Evolutionary conservation across 2,797 vertebrate species (phyloP).

Genomic region (Holocentrus rufus): DNA sequence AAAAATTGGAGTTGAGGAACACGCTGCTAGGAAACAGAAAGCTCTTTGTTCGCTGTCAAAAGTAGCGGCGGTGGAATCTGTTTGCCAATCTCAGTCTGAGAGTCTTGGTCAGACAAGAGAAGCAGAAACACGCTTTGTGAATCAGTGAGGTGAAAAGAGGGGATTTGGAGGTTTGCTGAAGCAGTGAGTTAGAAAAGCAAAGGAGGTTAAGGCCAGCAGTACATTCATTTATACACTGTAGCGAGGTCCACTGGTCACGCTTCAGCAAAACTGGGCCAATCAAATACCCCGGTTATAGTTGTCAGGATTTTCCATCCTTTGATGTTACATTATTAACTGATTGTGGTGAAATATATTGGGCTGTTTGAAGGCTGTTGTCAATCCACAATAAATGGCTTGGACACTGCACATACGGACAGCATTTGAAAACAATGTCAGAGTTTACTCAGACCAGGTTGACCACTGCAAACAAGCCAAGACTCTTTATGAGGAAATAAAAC

Average conservation of each 20-base stretch:
- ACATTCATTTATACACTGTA: conserved; percentile 14
- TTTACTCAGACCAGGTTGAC: conserved; percentile 28
- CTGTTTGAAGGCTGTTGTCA: conserved; percentile 19
- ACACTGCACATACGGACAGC: not conserved
- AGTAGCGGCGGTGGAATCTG: conserved; percentile 13
- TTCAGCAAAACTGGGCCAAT: conserved; percentile 50
- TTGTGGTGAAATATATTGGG: not conserved
- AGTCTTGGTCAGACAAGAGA: conserved; percentile 5
- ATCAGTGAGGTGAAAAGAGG: conserved; percentile 39
- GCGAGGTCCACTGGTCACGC: conserved; percentile 11
- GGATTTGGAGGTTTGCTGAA: conserved; percentile 35
- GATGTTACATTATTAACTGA: not conserved
- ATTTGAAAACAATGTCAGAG: conserved; percentile 20
- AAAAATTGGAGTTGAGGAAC: conserved; percentile 23
- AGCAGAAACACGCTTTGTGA: conserved; percentile 35
- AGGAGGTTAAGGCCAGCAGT: not conserved
- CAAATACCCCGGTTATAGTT: conserved; percentile 5
- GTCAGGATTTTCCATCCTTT: not conserved
- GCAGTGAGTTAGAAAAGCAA: conserved; percentile 11
- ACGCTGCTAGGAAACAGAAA: conserved; percentile 31
- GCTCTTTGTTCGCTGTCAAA: conserved; percentile 36
- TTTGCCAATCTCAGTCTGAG: conserved; percentile 14
- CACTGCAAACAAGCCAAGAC: conserved; percentile 34
- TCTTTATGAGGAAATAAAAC: conserved; percentile 12
- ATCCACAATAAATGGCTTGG: conserved; percentile 22